Base-by-base conservation (phyloP, 2,113 vertebrate genomes). In the Malurus elegans region DNA sequence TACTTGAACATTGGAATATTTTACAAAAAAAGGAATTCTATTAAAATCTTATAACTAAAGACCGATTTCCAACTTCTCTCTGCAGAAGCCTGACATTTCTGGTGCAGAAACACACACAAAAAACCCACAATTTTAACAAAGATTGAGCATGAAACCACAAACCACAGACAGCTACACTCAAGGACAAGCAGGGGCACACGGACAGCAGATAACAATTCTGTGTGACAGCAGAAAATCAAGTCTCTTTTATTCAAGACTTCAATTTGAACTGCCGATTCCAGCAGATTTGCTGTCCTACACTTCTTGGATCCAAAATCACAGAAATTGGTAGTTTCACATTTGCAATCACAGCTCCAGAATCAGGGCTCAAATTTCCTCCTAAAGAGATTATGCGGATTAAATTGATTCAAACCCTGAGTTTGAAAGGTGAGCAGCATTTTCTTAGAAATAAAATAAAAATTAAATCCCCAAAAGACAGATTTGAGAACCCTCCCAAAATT, bases 261-360 rank as follows among this genome's bases (percentile, higher is more conserved):
- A 54, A 25, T 51, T 44, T 94, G 71, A 91, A 90, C 19, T 58
- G 91, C 89, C 88, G 91, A 95, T 90, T 95, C 66, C 94, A 95
- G 69, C 25, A 84, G 12, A 72, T 73, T 38, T 87, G 48, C 34
- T 62, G 36, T 34, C 74, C 50, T 40, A 34, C 18, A 61, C 25
- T 67, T 62, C 36, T 25, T 42, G 51, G 20, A 57, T 58, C 70
- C 34, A 74, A 80, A 83, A 16, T 58, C 34, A n/a, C 26, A 89
- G 60, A 84, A 64, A 78, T 3, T 21, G n/a, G 44, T 31, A 60
- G 26, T n/a, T 62, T 25, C 12, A 12, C 34, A 81, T 45, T 38
- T 36, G 29, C 9, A 31, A 34, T 19, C 28, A 81, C 0, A 13
- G 26, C 70, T 88, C 81, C 2, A 6, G 91, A 90, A 94, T 65